These are phyloP conservation scores for Phasianus colchicus DNA, from an alignment of 2,113 vertebrate species.

Conservation along the genomic window DNA sequence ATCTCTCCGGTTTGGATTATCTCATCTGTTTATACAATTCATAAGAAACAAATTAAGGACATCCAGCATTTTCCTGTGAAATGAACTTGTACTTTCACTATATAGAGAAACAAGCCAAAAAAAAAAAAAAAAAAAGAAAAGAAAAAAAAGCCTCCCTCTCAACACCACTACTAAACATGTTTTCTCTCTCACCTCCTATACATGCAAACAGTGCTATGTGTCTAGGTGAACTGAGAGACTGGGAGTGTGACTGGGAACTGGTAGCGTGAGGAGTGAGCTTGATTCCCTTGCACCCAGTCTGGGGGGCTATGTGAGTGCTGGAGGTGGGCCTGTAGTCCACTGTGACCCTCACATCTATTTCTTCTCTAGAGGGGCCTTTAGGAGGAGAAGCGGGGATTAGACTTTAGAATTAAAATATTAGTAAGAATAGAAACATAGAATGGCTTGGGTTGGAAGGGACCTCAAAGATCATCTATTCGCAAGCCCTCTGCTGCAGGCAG, in stretches of 20 bases:
- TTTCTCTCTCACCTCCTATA: not conserved
- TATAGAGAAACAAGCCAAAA: not conserved
- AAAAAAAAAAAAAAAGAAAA: not conserved
- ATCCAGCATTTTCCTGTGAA: slow-evolving; percentile 32
- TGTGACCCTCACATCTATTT: not conserved
- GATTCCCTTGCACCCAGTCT: not conserved
- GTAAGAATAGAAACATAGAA: no score
- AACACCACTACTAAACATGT: not conserved
- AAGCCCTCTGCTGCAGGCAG: no score
- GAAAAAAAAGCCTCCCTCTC: not conserved
- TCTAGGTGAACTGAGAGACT: not conserved
- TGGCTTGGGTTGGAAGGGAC: no score
- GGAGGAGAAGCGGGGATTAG: not conserved
- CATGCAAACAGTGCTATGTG: not conserved
- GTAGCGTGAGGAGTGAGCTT: not conserved
- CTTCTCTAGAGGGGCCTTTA: not conserved
- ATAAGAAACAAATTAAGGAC: slow-evolving; percentile 6
- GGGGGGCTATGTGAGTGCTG: rapidly evolving
- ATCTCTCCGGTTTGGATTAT: slow-evolving; percentile 35
- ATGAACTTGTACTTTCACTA: not conserved
- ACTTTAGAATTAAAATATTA: not conserved
- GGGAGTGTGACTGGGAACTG: not conserved
- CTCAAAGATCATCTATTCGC: no score
- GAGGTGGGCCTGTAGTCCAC: not conserved
- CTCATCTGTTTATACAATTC: slow-evolving; percentile 11